phyloP scores from a whole-genome alignment of 2,888 invertebrate genomes.

The Clitarchus hookeri region DNA sequence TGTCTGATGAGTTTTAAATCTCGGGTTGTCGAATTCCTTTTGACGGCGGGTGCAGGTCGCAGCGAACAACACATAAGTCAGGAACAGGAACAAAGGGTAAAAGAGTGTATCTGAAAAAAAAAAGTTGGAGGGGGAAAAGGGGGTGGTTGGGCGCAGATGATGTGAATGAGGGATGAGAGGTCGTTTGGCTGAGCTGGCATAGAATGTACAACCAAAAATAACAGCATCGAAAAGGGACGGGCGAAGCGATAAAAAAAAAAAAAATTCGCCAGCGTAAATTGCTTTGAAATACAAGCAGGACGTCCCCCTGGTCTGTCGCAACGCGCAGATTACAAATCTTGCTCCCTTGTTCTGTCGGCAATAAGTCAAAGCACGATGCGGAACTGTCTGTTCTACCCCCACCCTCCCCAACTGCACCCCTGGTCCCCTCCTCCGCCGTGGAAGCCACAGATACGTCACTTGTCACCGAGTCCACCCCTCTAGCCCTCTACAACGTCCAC shows the following conservation, averaged over 20 bases:
- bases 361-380: neutral
- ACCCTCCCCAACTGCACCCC: neutral
- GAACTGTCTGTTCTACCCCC: neutral
- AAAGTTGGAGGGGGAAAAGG: too few relatives aligned
- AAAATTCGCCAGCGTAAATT: neutral
- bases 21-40: too few relatives aligned
- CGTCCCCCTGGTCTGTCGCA: neutral
- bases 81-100: too few relatives aligned
- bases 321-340: neutral
- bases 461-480: neutral
- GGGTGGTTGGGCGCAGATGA: neutral
- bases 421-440: neutral
- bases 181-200: neutral
- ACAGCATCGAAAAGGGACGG: neutral
- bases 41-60: too few relatives aligned
- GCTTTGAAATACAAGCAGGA: neutral
- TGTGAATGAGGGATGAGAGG: neutral
- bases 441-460: neutral
- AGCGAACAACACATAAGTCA: too few relatives aligned
- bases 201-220: neutral
- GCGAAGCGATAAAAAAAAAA: neutral
- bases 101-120: too few relatives aligned
- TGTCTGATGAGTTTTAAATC: too few relatives aligned
- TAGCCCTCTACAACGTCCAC: neutral
- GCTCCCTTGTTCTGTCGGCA: neutral